Percentiles rank a stretch among this genome's conserved stretches.
Conservation (phyloP, 2,888 invertebrate species). For the Exocentrus adspersus region DNA sequence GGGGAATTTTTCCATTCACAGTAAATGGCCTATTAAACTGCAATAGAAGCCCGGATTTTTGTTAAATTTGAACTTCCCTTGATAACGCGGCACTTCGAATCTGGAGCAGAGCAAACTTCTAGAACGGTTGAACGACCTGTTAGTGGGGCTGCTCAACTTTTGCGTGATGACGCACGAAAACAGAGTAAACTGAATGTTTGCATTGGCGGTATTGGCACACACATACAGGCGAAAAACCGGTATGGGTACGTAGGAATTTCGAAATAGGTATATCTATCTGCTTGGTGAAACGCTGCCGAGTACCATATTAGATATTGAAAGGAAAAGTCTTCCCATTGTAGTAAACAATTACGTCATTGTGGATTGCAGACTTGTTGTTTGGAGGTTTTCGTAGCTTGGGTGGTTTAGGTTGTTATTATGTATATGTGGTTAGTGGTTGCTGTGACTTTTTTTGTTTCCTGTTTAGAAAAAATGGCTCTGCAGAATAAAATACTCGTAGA, state of each 20-base stretch:
- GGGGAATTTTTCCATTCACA: slow-evolving; percentile 7
- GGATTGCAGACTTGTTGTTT: too few relatives aligned
- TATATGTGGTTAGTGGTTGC: too few relatives aligned
- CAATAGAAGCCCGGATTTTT: slow-evolving; percentile 13
- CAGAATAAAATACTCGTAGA: too few relatives aligned
- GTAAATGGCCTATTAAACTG: slow-evolving; percentile 13
- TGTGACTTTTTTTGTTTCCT: too few relatives aligned
- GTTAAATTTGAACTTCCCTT: slow-evolving; percentile 36
- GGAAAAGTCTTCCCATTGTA: neutral
- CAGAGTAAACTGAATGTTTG: slow-evolving; percentile 14
- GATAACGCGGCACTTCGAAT: slow-evolving; percentile 38
- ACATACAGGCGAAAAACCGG: slow-evolving; percentile 29
- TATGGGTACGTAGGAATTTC: slow-evolving; percentile 33
- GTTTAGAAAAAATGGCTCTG: too few relatives aligned
- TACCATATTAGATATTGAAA: too few relatives aligned
- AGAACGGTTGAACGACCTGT: slow-evolving; percentile 48
- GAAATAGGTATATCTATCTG: slow-evolving; percentile 24
- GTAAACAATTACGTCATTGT: neutral
- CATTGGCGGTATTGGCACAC: slow-evolving; percentile 31
- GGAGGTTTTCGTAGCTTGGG: too few relatives aligned
- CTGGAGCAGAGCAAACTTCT: slow-evolving; percentile 40
- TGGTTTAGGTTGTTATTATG: too few relatives aligned
- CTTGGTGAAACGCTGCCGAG: slow-evolving; percentile 3
- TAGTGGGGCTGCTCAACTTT: slow-evolving; percentile 34
- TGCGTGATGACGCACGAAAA: slow-evolving; percentile 21